Evolutionary conservation across 2,888 invertebrate genomes (phyloP), one percentile per base, ranked within the genome.

Genomic region (Corbicula japonica): DNA sequence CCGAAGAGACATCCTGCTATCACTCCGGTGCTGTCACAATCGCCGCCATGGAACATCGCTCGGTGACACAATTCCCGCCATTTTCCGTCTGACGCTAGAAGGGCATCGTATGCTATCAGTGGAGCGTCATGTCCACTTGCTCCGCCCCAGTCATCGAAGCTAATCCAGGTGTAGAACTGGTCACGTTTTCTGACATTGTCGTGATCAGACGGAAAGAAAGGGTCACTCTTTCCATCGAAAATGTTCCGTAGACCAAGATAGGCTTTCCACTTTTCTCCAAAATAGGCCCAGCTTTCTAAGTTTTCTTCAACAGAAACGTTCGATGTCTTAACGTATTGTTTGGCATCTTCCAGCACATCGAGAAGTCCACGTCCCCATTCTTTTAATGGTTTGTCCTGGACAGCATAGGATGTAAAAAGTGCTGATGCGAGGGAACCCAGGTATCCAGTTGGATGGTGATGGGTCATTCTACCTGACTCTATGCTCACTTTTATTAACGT

Each of bases 31-130:
- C 91, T 91, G 84, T 93, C 93, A 82, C 88, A 92, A 82, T 93
- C 93, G 0, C 93, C 93, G 5, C 88, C 86, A 80, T 93, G 93
- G 46, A 93, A 89, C 86, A 92, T 89, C 1, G 88, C 88, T 48
- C 90, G 83, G 58, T 85, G 85, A 63, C 91, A 91, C 6, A 93
- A 79, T 66, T 93, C 90, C 30, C 80, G 56, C 93, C 93, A 93
- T 44, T 85, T 80, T n/a, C 82, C 79, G 2, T 86, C 82, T 4
- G 89, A 83, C 15, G 86, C 86, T 21, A 93, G 85, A 26, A 92
- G 62, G 12, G 92, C 91, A 86, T 93, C 92, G 87, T 93, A 92
- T 86, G 93, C 93, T 46, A 93, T 93, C 89, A 93, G 92, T 10
- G 92, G 91, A 10, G 93, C 91, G 83, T 93, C 93, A 78, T 93